Base-by-base conservation (phyloP, 2,113 vertebrate species). In the Neolamprologus kungweensis region DNA sequence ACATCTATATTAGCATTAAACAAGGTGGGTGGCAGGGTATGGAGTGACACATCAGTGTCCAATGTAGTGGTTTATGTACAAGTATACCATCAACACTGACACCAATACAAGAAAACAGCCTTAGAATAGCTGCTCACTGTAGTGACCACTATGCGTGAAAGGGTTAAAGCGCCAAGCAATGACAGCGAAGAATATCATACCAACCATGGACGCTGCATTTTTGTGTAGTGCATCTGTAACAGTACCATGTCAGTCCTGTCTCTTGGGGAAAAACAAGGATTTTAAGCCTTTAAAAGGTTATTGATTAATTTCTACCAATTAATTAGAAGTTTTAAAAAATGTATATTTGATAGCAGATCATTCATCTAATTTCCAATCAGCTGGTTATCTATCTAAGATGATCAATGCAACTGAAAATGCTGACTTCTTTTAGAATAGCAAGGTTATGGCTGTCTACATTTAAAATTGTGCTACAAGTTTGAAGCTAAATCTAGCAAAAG, bases 191-290 rank as follows among this genome's bases (percentile, higher is more conserved):
- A 45, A 73, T 17, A 73, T 40, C 13, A 45, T 23, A 65, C 60
- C 10, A 65, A 42, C n/a, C 65, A 23, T 42, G 37, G 65, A 71
- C 1, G 2, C n/a, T 71, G 65, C 12, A 71, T 23, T 71, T 71
- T 40, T 23, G 35, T 71, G 65, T n/a, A 42, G 35, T 71, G 3
- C 37, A 5, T 26, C 37, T 73, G 3, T 17, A 73, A 42, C 65
- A 45, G 21, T 45, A 73, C 8, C 8, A 26, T 17, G 37, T 1
- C 8, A 10, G 2, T 0, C 37, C 13, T 13, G n/a, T 45, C 58
- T 63, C 31, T 63, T 35, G 0, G 58, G 6, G 3, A 1, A 35
- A 71, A 71, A 42, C 58, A 2, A 71, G 21, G 21, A 45, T 45
- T 73, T 0, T 16, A 73, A 0, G 13, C 21, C 13, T 45, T 10